These are phyloP conservation scores for Polypterus bichir DNA, from an alignment of 2,113 vertebrate species.

Conservation along the genomic window DNA sequence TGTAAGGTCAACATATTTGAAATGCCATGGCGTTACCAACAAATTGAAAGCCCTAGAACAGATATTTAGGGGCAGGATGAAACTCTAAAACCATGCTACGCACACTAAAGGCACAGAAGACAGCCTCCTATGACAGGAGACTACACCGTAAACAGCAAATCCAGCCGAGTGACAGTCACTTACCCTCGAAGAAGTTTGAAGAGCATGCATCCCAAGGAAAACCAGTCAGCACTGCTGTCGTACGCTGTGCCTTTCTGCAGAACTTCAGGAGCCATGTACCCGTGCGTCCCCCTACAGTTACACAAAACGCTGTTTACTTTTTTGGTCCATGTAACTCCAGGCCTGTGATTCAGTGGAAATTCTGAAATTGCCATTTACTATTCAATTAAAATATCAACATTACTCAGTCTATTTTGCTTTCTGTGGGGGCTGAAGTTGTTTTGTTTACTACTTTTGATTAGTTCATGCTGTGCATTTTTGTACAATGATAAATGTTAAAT, in stretches of 20 bases:
- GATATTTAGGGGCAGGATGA: conserved; percentile 37
- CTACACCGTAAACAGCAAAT: not conserved
- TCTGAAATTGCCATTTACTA: too few species aligned
- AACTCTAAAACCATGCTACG: conserved; percentile 45
- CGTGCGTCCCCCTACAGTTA: conserved; percentile 75
- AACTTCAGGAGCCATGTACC: conserved; percentile 97
- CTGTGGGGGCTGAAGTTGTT: too few species aligned
- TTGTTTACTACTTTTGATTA: too few species aligned
- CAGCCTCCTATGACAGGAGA: not conserved
- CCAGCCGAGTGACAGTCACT: conserved; percentile 21
- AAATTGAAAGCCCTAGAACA: conserved; percentile 9
- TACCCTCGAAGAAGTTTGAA: conserved; percentile 96
- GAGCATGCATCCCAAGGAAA: conserved; percentile 95
- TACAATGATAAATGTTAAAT: too few species aligned
- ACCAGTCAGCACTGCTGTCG: conserved; percentile 97
- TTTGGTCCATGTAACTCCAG: too few species aligned
- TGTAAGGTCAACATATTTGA: too few species aligned
- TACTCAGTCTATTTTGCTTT: too few species aligned
- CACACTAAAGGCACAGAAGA: conserved; percentile 36
- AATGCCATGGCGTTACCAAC: too few species aligned
- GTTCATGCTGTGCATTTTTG: too few species aligned
- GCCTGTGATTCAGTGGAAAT: too few species aligned
- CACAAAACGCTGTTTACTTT: not conserved
- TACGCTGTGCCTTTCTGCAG: conserved; percentile 93
- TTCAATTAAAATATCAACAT: too few species aligned